Conservation (phyloP, 2,888 invertebrate genomes). For the Cataglyphis livida region DNA sequence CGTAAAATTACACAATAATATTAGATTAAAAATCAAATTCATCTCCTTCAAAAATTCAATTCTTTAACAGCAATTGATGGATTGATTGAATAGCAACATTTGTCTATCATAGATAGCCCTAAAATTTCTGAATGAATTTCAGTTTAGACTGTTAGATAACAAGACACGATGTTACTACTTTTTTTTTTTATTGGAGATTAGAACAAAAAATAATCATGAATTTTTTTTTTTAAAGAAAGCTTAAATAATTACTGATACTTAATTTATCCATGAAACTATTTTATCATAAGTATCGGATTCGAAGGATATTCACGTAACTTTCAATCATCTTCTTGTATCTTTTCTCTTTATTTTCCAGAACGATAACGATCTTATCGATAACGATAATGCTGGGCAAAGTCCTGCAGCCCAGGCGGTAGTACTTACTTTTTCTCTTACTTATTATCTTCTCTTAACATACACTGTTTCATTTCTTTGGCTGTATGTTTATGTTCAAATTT, state of each 20-base stretch:
- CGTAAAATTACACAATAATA: neutral
- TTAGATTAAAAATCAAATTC: neutral
- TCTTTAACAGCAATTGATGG: conserved; percentile 29
- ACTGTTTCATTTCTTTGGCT: conserved; percentile 60
- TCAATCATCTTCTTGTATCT: conserved; percentile 84
- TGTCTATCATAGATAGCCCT: conserved; percentile 68
- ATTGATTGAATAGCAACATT: conserved; percentile 54
- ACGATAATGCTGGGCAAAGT: conserved; percentile 86
- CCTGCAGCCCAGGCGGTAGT: conserved; percentile 86
- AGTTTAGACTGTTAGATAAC: conserved; percentile 67
- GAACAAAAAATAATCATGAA: conserved; percentile 57
- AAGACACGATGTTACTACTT: conserved; percentile 59
- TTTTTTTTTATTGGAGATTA: conserved; percentile 59
- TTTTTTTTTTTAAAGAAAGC: neutral
- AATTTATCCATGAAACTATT: conserved; percentile 6
- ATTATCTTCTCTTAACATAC: conserved; percentile 69
- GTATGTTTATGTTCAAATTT: conserved; percentile 56
- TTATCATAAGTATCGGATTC: conserved; percentile 57
- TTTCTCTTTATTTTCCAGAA: conserved; percentile 85
- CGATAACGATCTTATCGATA: conserved; percentile 86
- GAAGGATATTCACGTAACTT: conserved; percentile 78
- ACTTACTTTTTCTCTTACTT: conserved; percentile 83
- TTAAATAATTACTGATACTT: conserved; percentile 19
- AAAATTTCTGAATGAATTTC: conserved; percentile 74
- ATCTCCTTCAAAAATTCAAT: neutral